Base-by-base conservation (phyloP, 2,888 invertebrate species). In the Sesia apiformis region DNA sequence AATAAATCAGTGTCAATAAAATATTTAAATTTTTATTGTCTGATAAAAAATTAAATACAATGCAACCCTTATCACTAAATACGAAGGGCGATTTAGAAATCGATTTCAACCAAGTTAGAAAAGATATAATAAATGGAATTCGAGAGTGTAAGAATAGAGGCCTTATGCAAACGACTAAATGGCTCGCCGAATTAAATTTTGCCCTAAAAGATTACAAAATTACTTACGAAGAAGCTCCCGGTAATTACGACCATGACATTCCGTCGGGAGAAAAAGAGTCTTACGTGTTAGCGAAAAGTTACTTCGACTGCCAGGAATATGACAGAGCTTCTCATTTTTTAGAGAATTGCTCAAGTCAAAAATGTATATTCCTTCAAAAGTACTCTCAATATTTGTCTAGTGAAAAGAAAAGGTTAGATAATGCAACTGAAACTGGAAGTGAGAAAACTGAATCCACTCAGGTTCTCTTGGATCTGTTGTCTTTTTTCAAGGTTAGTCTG, bases 261-360 rank as follows among this genome's bases (percentile, higher is more conserved):
- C 78, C 84, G 5, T 86, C 85, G 39, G 92, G 93, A 56, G 95
- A 96, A 65, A 90, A 91, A 60, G 95, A 95, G 70, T 85, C 90
- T 39, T 97, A 95, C 76, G 90, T 91, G 49, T 77, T 97, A 62
- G 96, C 96, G 0, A 97, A 96, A 78, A 94, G 94, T 60, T 97
- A 96, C 76, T 97, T 97, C 74, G 97, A 98, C 81, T 90, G 95
- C 51, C 94, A 95, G 65, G 98, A 98, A 78, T 98, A 97, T 77
- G 97, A 97, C 69, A 91, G 96, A 70, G 94, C 95, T 55, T 95
- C 96, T 0, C 94, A 94, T 84, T 96, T 96, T 70, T 90, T 95
- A 4, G 92, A 94, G 65, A 91, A 93, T 57, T 94, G 94, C 65
- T 87, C 87, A 49, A 93, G 93, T 56, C 87, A 92, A 0, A 94